Base-by-base conservation (phyloP, 1,140 invertebrate species). In the Proctacanthus coquilletti region DNA sequence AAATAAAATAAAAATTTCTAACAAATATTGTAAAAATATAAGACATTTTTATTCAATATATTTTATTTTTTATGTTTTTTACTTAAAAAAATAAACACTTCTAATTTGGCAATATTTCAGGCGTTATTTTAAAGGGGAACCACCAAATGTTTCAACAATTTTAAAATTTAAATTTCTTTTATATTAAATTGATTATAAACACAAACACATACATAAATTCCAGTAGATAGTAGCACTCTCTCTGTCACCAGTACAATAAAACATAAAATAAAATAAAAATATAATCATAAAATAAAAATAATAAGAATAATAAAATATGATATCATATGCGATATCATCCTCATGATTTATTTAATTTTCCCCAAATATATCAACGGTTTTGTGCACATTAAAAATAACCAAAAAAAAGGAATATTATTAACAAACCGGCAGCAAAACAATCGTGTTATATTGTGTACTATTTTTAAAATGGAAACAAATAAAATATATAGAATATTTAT, bases 241-340 rank as follows among this genome's bases (percentile, higher is more conserved):
- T 13, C 18, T 34, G 11, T 34, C 10, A 18, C 11, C 14, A 10
- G 31, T 17, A 11, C 18, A 34, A 34, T 30, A 15, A 30, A 30
- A 30, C n/a, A 25, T n/a, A n/a, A n/a, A n/a, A n/a, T 40, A 33
- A 45, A 50, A 38, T 41, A 29, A 1, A 35, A 36, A 39, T 29
- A 33, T 27, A 9, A 34, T 4, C 27, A 19, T 4, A 35, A 41
- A 43, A 38, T 13, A 21, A 43, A 30, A 31, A 34, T 29, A 40
- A 29, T 42, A 33, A 33, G 17, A 33, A 33, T 13, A 27, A 39
- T 33, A 30, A n/a, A 10, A 38, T 36, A n/a, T n/a, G n/a, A n/a
- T n/a, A n/a, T n/a, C n/a, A n/a, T n/a, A n/a, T n/a, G n/a, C n/a
- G n/a, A n/a, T n/a, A n/a, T n/a, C n/a, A n/a, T n/a, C n/a, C n/a